phyloP scores from a whole-genome alignment of 2,797 vertebrate genomes.

The Phylloscopus collybita region DNA sequence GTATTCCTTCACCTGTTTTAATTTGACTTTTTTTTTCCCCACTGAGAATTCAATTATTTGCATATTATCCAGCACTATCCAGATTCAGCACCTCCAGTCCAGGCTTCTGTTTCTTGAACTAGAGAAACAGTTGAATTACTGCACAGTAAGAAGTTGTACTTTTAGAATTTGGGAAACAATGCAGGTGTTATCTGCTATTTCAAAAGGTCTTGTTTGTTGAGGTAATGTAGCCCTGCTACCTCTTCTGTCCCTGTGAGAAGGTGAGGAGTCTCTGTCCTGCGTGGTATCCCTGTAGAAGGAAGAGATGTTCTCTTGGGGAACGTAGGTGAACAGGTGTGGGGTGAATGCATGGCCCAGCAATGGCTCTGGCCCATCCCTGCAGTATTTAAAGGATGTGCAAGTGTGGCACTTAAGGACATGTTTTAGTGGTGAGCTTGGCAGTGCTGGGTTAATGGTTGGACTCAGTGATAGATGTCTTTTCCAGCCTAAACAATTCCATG shows the following conservation, averaged over 20 bases:
- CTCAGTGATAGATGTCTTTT: background rate
- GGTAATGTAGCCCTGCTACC: background rate
- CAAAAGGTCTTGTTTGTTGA: background rate
- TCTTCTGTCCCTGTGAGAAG: background rate
- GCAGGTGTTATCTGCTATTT: background rate
- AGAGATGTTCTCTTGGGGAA: background rate
- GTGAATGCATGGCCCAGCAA: background rate
- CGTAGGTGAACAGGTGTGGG: accelerated
- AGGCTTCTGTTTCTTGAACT: background rate
- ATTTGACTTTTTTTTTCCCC: background rate
- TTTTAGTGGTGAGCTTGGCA: background rate
- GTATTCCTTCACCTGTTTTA: background rate
- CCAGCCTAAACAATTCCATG: background rate
- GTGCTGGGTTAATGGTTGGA: background rate
- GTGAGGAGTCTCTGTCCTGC: background rate
- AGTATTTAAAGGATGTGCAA: background rate
- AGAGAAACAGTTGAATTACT: background rate
- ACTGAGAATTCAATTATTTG: background rate
- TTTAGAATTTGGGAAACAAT: background rate
- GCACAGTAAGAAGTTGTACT: background rate
- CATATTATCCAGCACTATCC: background rate
- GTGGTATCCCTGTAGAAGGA: background rate
- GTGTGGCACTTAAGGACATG: background rate
- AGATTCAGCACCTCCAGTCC: background rate
- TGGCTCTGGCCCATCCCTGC: background rate